Evolutionary conservation across 2,113 vertebrate species (phyloP).

Genomic region (Sapayoa aenigma): DNA sequence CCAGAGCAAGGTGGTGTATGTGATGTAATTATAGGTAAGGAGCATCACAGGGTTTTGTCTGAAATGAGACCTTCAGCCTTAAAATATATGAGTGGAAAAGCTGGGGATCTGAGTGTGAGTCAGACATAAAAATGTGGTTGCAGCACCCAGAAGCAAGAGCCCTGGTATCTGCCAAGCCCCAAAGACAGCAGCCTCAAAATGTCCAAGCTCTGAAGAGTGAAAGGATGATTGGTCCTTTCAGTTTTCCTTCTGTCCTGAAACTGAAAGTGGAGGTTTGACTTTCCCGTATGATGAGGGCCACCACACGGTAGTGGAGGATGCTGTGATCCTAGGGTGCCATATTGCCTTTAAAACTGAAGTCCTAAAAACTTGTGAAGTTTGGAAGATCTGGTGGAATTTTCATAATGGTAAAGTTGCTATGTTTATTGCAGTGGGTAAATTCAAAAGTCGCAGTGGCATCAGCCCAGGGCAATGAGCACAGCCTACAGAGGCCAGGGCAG

Average conservation of each 20-base stretch:
- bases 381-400: background rate
- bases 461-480: background rate
- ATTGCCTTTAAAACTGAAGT: background rate
- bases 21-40: background rate
- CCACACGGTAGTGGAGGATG: too few relatives aligned
- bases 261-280: background rate
- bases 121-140: background rate
- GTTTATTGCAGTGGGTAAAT: background rate
- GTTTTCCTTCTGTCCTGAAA: background rate
- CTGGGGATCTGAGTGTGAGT: background rate
- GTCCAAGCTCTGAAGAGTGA: background rate
- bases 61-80: background rate
- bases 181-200: background rate
- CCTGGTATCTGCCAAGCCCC: background rate
- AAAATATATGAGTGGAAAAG: background rate
- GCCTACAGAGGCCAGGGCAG: background rate
- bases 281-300: background rate
- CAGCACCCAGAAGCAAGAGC: background rate
- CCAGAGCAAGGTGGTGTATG: background rate
- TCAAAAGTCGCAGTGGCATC: background rate
- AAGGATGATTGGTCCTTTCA: background rate
- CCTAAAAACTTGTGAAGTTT: background rate
- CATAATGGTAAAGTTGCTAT: background rate
- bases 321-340: background rate
- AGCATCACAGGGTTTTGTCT: background rate